Evolutionary conservation across 2,113 vertebrate species (phyloP).

Genomic region (Cyprinus carpio): DNA sequence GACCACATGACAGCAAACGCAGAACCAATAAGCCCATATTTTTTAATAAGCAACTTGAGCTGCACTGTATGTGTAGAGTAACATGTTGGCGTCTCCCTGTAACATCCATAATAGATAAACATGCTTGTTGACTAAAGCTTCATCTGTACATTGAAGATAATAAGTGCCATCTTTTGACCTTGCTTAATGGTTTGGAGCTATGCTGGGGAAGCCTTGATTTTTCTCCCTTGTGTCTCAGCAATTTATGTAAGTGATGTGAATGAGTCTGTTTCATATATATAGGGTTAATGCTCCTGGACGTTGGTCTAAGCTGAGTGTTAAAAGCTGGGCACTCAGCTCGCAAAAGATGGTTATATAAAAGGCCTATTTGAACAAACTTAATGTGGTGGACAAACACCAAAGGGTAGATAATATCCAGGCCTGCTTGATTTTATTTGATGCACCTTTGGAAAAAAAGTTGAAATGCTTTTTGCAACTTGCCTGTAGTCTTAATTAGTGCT

Average conservation of each 20-base stretch:
- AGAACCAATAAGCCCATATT: conserved; percentile 35
- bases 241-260: background rate
- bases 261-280: background rate
- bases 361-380: conserved; percentile 20
- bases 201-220: conserved; percentile 33
- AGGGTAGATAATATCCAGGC: conserved; percentile 35
- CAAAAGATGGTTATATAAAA: conserved; percentile 22
- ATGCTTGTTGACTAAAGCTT: conserved; percentile 63
- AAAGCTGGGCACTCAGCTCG: background rate
- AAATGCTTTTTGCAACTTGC: background rate
- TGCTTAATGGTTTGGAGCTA: conserved; percentile 43
- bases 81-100: conserved; percentile 57
- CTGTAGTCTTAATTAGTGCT: conserved; percentile 6
- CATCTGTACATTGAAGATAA: conserved; percentile 63
- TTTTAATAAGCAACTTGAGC: conserved; percentile 33
- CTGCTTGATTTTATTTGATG: conserved; percentile 35
- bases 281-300: background rate
- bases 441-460: background rate
- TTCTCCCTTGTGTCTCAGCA: background rate
- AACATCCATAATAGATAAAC: conserved; percentile 69
- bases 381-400: conserved; percentile 5
- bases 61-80: conserved; percentile 1
- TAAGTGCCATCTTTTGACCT: conserved; percentile 57
- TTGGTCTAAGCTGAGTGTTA: background rate
- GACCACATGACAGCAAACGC: conserved; percentile 25